A percentile compares a stretch with the other conserved stretches of the same genome.
Evolutionary conservation across 2,888 invertebrate species (phyloP).

Genomic region (Tetragonisca angustula): DNA sequence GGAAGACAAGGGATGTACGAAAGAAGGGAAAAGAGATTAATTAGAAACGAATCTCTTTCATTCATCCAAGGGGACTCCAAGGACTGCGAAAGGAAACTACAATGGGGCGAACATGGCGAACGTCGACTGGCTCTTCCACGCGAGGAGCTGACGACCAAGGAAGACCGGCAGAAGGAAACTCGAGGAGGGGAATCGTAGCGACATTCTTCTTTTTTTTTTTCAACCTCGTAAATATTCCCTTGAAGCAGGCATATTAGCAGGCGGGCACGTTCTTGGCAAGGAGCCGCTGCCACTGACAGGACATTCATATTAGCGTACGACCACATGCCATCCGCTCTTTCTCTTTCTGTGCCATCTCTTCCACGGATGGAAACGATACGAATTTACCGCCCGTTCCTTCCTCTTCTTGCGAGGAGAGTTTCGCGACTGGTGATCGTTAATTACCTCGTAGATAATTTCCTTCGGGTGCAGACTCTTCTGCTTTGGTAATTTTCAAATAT

Average conservation of each 20-base stretch:
- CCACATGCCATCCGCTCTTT: conserved; percentile 69
- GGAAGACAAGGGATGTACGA: background rate
- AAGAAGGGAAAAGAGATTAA: background rate
- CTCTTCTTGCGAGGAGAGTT: background rate
- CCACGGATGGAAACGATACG: conserved; percentile 50
- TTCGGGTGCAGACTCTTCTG: conserved; percentile 8
- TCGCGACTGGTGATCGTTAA: conserved; percentile 76
- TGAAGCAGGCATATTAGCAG: conserved; percentile 79
- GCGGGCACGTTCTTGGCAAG: conserved; percentile 81
- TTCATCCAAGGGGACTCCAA: background rate
- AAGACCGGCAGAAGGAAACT: conserved; percentile 40
- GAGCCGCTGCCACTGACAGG: conserved; percentile 83
- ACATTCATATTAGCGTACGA: conserved; percentile 80
- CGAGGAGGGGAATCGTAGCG: conserved; percentile 60
- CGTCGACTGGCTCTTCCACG: conserved; percentile 1
- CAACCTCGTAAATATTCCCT: conserved; percentile 82
- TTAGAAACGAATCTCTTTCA: background rate
- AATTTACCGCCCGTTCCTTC: background rate
- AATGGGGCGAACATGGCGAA: background rate
- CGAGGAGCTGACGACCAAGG: conserved; percentile 48
- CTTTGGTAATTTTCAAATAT: conserved; percentile 59
- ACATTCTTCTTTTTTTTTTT: conserved; percentile 70
- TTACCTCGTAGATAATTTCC: conserved; percentile 55
- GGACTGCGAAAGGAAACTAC: background rate
- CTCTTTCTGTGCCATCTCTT: conserved; percentile 60